Base-by-base conservation (phyloP, 2,113 vertebrate species). In the Perca flavescens region DNA sequence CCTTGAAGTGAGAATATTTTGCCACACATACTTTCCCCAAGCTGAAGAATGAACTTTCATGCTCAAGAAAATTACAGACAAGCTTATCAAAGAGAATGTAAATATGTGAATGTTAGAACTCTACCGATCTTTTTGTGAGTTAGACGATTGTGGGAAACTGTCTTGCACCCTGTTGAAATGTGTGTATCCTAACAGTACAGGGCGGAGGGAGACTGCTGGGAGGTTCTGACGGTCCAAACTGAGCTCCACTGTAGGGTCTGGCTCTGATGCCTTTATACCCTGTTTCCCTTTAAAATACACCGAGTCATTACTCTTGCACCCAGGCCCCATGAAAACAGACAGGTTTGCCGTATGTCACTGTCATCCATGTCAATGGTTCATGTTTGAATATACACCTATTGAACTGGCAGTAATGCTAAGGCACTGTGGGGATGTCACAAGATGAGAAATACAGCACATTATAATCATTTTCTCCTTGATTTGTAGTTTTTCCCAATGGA, bases 221-320 rank as follows among this genome's bases (percentile, higher is more conserved):
- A 72, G 0, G 62, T 19, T 69, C 76, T 72, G 53, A 54, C 64
- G 76, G 84, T 74, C 57, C 63, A 74, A 72, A 57, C 84, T 87
- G 82, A 85, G 66, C 80, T 80, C 85, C 69, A 6, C 75, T 14
- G 54, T 43, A 36, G 88, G 83, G 74, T 86, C 68, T 50, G 86
- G 87, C 86, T 74, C 14, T 31, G 4, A 79, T 11, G 76, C 80
- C 71, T 83, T 79, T 14, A 52, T 4, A 66, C 80, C 88, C 83
- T 74, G 49, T 60, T 88, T 94, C 93, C 94, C 94, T 95, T 95
- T 95, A 94, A 95, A 87, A 86, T 52, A 75, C 76, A 11, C 76
- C 13, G 77, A 90, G 85, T 63, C 40, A 0, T 19, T 1, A 22
- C 83, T 86, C 82, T 83, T 13, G 64, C 77, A 77, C 68, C 90